These are phyloP conservation scores for Epinephelus malabaricus DNA, from an alignment of 2,797 vertebrate genomes.

Conservation along the genomic window DNA sequence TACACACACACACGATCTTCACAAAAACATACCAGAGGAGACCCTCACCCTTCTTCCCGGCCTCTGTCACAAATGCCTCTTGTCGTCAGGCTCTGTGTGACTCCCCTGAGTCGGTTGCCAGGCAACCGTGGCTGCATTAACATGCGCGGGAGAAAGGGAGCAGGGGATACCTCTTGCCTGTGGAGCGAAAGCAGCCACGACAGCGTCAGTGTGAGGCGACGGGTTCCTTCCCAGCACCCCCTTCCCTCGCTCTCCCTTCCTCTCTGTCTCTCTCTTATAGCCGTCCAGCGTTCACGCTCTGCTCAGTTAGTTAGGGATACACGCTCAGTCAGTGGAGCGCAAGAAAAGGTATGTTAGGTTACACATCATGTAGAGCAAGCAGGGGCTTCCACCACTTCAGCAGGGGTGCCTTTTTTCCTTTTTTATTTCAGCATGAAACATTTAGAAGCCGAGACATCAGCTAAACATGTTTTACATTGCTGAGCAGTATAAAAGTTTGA, in stretches of 20 bases:
- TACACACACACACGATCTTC: conserved; percentile 18
- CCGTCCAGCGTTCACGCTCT: conserved; percentile 54
- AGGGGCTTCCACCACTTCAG: conserved; percentile 55
- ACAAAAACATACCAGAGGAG: conserved; percentile 49
- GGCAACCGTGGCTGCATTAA: conserved; percentile 91
- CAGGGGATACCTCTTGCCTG: conserved; percentile 86
- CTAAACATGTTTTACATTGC: conserved; percentile 35
- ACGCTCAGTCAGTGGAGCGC: conserved; percentile 59
- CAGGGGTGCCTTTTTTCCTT: conserved; percentile 17
- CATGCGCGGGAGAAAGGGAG: conserved; percentile 87
- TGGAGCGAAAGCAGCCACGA: conserved; percentile 75
- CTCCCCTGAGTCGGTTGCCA: conserved; percentile 90
- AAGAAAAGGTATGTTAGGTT: conserved; percentile 57
- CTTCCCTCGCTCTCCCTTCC: neutral
- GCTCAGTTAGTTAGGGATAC: conserved; percentile 66
- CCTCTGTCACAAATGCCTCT: conserved; percentile 83
- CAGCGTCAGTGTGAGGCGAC: conserved; percentile 71
- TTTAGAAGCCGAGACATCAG: conserved; percentile 42
- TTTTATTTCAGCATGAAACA: conserved; percentile 46
- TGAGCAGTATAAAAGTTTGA: conserved; percentile 68
- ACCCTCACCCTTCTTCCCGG: conserved; percentile 74
- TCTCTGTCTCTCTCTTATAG: conserved; percentile 37
- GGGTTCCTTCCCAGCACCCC: conserved; percentile 61
- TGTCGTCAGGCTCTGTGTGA: conserved; percentile 80
- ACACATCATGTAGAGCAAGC: conserved; percentile 52